Evolutionary conservation across 2,888 invertebrate species (phyloP), one percentile per base, ranked within the genome.

Genomic region (Ecliptopera silaceata): DNA sequence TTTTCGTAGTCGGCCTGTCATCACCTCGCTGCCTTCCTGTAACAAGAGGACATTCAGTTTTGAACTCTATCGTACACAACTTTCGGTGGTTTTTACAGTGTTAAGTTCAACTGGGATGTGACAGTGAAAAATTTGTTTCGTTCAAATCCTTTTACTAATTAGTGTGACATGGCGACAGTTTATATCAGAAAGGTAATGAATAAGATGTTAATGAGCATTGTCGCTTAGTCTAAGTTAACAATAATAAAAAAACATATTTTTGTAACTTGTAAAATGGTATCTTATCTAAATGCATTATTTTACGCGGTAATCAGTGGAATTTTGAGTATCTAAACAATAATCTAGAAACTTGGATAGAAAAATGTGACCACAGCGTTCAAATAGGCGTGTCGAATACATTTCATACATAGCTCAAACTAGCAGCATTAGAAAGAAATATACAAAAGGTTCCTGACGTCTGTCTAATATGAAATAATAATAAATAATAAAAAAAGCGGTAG

Each of bases 1-100:
- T 75, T 71, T 65, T 59, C 59, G 48, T 58, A 60, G 58, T 65
- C 72, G 65, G 49, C 65, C 8, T 46, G 49, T 29, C 63, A 68
- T 65, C 67, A 66, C 64, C 56, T 52, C 41, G 39, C 34, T 13
- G 11, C 65, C 60, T 18, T 36, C 41, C 17, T 57, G 53, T 34
- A 44, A 55, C 17, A 20, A 13, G 5, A 34, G 26, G 26, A 17
- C n/a, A 29, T 20, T n/a, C 8, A 15, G 13, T 43, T 43, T 20
- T 44, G 34, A 54, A 43, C 36, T 38, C 8, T 43, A 46, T 26
- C 4, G 22, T 10, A 22, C 39, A 13, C 3, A 13, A 39, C 36
- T 11, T 36, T 20, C 36, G 13, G 55, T 44, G 29, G 8, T 43
- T 43, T 54, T 42, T 26, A 3, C 13, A 2, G 15, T 11, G 29